Evolutionary conservation across 2,888 invertebrate species (phyloP), one percentile per base, ranked within the genome.

Genomic region (Eudasyphora cyanicolor): DNA sequence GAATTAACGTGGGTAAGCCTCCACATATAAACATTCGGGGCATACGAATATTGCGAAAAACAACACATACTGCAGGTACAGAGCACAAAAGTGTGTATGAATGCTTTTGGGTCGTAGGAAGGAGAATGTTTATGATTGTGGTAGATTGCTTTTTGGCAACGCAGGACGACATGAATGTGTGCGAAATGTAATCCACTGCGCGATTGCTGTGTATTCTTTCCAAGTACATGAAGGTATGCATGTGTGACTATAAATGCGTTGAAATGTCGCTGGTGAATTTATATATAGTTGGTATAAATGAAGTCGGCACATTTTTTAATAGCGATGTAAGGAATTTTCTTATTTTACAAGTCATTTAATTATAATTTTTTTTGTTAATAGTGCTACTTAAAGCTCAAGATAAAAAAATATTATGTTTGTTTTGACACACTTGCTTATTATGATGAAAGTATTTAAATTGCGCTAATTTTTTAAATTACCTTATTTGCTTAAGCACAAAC

Each of bases 161-260:
- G 42, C 38, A 29, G 42, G 2, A 21, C 57, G 7, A 27, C 27
- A 62, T 32, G 29, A 62, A 45, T 45, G 45, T 24, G 45, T 27
- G 42, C 8, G 42, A 42, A 73, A 42, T 51, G 19, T 57, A 21
- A 54, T 19, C 32, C 21, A 54, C 35, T 7, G 17, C 21, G 57
- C 35, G 38, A 42, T 73, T 73, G 57, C 38, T 73, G 57, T 73
- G n/a, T n/a, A n/a, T n/a, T n/a, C n/a, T n/a, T n/a, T n/a, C n/a
- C n/a, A n/a, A n/a, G n/a, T n/a, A n/a, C n/a, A n/a, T n/a, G 35
- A 17, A 21, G 35, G 45, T 49, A 29, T 32, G 7, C 7, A 4
- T 51, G 14, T 21, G 7, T 29, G 2, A 17, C 3, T 69, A 38
- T 14, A 38, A 6, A 38, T n/a, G 21, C 21, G 5, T 69, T 45